Evolutionary conservation across 2,113 vertebrate genomes (phyloP).

Genomic region (Catharus minimus): DNA sequence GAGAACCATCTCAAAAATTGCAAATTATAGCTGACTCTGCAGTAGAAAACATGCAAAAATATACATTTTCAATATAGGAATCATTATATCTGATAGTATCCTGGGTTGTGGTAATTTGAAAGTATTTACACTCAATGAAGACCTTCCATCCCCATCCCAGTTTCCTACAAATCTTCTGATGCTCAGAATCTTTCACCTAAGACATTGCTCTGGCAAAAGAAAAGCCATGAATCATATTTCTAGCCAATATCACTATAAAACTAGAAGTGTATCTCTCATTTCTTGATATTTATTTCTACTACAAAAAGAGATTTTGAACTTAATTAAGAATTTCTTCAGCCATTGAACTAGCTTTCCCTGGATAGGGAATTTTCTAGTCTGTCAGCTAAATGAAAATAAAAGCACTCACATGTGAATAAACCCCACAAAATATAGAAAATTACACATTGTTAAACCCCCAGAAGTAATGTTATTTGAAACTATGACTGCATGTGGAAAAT

Average conservation of each 20-base stretch:
- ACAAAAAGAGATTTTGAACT: not conserved
- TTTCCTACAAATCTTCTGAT: not conserved
- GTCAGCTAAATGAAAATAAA: not conserved
- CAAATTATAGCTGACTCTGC: not conserved
- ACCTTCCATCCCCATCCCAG: not conserved
- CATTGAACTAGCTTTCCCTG: not conserved
- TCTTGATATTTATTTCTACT: not conserved
- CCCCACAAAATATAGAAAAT: not conserved
- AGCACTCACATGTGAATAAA: not conserved
- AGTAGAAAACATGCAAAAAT: not conserved
- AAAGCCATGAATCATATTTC: not conserved
- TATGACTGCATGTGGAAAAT: not conserved
- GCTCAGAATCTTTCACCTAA: not conserved
- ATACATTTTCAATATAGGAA: not conserved
- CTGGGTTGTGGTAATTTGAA: not conserved
- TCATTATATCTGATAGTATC: not conserved
- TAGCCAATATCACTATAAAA: not conserved
- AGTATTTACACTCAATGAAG: not conserved
- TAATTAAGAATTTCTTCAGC: not conserved
- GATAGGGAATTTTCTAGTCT: not conserved
- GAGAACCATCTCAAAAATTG: not conserved
- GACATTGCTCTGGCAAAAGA: not conserved
- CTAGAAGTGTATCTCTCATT: not conserved
- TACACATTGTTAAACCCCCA: not conserved
- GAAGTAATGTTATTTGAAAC: not conserved